Percentiles rank a stretch among this genome's conserved stretches.
Conservation (phyloP, 2,888 invertebrate species). For the Phengaris alcon region DNA sequence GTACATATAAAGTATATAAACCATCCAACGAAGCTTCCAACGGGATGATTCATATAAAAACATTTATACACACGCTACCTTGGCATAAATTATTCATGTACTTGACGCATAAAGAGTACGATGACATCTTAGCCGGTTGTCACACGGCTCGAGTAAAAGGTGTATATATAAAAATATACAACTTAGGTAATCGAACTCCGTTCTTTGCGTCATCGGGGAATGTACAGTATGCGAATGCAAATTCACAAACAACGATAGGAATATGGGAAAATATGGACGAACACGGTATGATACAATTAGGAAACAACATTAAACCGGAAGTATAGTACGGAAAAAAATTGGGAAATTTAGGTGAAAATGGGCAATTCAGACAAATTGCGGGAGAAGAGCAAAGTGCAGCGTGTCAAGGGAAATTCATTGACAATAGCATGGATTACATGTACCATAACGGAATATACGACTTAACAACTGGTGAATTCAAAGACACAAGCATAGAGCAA, state of each 20-base stretch:
- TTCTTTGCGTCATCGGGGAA: slow-evolving; percentile 37
- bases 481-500: slow-evolving; percentile 31
- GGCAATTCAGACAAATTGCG: slow-evolving; percentile 30
- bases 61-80: slow-evolving; percentile 37
- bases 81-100: slow-evolving; percentile 38
- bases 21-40: not conserved
- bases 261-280: slow-evolving; percentile 38
- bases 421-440: slow-evolving; percentile 35
- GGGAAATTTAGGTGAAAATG: not conserved
- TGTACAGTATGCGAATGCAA: slow-evolving; percentile 41
- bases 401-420: slow-evolving; percentile 36
- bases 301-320: slow-evolving; percentile 28
- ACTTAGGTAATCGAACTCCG: slow-evolving; percentile 41
- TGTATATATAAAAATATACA: slow-evolving; percentile 36
- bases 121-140: slow-evolving; percentile 34
- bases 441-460: slow-evolving; percentile 36
- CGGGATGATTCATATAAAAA: slow-evolving; percentile 22
- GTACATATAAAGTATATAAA: slow-evolving; percentile 27
- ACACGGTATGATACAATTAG: slow-evolving; percentile 34
- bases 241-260: slow-evolving; percentile 41
- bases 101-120: slow-evolving; percentile 39
- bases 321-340: slow-evolving; percentile 22
- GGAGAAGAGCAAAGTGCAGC: slow-evolving; percentile 33
- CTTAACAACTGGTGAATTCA: not conserved
- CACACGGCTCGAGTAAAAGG: slow-evolving; percentile 31